Evolutionary conservation across 2,888 invertebrate species (phyloP), one percentile per base, ranked within the genome.

Genomic region (Hipparchia semele): DNA sequence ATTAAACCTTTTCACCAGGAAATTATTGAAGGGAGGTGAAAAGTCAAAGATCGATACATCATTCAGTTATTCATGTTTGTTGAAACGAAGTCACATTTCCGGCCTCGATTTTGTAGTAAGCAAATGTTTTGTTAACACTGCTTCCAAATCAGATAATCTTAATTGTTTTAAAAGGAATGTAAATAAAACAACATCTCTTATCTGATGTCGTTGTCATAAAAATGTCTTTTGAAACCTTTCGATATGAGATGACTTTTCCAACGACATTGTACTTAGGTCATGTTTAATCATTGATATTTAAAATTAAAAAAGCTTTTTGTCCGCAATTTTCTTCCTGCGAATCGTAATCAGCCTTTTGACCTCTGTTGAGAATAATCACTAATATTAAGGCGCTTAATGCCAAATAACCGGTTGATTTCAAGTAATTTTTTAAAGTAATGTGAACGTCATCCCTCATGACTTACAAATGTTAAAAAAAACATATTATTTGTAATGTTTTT

Each of bases 361-460:
- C 77, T 77, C 76, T 70, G 62, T 54, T 64, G 62, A 74, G 58
- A 77, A 70, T 77, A 77, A 78, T 77, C 74, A 78, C 76, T 79
- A 77, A 78, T 75, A 76, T 77, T 76, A 75, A 72, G 72, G 54
- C 71, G 73, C 72, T 71, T 85, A 89, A 87, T 84, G 83, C 82
- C 87, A 87, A 82, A 82, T 81, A 79, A 78, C 74, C 78, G 73
- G 80, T 77, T 64, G 81, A 86, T 84, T 84, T 84, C 78, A 82
- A 73, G 81, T 81, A 73, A 79, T 81, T 81, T 83, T 79, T 78
- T 69, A 51, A 81, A 77, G 75, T 80, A 80, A 81, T 79, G 74
- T 77, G 77, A 65, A 69, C 78, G 81, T 77, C 82, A 78, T 83
- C 75, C 78, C 80, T 82, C 81, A 73, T 76, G 81, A 76, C 77